Conservation (phyloP, 2,888 invertebrate species). For the Hydropsyche betteni region DNA sequence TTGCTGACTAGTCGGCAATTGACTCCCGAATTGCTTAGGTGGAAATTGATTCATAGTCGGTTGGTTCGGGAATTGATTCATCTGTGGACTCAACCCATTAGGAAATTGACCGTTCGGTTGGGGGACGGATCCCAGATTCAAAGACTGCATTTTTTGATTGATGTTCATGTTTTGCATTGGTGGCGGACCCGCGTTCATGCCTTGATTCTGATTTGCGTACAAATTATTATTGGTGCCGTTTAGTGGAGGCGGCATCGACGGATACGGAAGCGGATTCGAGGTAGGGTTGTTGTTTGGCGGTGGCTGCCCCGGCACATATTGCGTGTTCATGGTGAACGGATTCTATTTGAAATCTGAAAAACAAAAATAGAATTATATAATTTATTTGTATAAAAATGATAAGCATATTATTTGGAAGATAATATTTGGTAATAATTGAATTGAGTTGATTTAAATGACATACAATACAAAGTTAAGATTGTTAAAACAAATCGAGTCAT, state of each 20-base stretch:
- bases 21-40: slow-evolving; percentile 51
- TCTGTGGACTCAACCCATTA: slow-evolving; percentile 48
- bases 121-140: slow-evolving; percentile 58
- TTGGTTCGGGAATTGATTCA: slow-evolving; percentile 45
- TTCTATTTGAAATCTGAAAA: slow-evolving; percentile 54
- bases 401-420: too few species aligned
- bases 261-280: slow-evolving; percentile 60
- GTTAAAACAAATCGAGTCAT: too few species aligned
- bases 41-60: slow-evolving; percentile 19
- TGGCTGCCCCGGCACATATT: slow-evolving; percentile 59
- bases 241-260: slow-evolving; percentile 61
- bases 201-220: slow-evolving; percentile 50
- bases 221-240: slow-evolving; percentile 59
- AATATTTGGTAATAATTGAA: too few species aligned
- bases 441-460: too few species aligned
- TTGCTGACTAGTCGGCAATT: slow-evolving; percentile 52
- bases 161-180: slow-evolving; percentile 56
- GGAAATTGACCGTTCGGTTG: slow-evolving; percentile 53
- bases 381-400: too few species aligned
- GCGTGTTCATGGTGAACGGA: slow-evolving; percentile 60
- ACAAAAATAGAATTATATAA: slow-evolving; percentile 41
- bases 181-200: slow-evolving; percentile 44
- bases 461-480: too few species aligned
- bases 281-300: slow-evolving; percentile 58
- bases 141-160: slow-evolving; percentile 63